Percentiles rank a stretch among this genome's conserved stretches.
Evolutionary conservation across 2,888 invertebrate genomes (phyloP).

Genomic region (Parnassius glacialis): DNA sequence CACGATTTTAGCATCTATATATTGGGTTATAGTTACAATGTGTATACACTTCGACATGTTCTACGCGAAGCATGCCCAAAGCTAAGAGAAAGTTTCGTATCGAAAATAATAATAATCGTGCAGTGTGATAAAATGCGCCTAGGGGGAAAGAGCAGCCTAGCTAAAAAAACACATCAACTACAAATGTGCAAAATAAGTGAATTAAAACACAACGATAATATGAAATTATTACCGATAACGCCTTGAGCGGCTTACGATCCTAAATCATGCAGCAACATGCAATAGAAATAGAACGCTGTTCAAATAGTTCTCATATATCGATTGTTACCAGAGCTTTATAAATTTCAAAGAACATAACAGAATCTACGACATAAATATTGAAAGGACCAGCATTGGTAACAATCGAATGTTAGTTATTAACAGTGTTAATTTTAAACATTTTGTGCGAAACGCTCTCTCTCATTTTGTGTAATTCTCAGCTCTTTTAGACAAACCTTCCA

Average conservation of each 20-base stretch:
- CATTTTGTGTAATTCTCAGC: constrained; percentile 66
- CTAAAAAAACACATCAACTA: constrained; percentile 78
- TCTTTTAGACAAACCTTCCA: constrained; percentile 83
- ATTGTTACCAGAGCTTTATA: constrained; percentile 59
- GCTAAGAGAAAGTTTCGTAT: constrained; percentile 72
- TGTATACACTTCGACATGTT: constrained; percentile 52
- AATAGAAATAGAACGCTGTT: constrained; percentile 67
- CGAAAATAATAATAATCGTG: constrained; percentile 78
- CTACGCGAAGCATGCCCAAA: constrained; percentile 79
- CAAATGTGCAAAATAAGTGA: constrained; percentile 80
- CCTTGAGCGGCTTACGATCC: constrained; percentile 76
- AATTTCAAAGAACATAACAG: constrained; percentile 28
- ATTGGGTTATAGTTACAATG: constrained; percentile 33
- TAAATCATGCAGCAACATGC: constrained; percentile 80
- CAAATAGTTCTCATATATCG: constrained; percentile 47
- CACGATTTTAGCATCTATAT: constrained; percentile 27
- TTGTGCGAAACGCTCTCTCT: constrained; percentile 69
- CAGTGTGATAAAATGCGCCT: constrained; percentile 78
- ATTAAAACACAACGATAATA: constrained; percentile 64
- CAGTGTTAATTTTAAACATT: constrained; percentile 53
- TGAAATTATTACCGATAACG: constrained; percentile 74
- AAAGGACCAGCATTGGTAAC: constrained; percentile 54
- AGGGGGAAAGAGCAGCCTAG: constrained; percentile 78
- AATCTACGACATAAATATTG: constrained; percentile 24
- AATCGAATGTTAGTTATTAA: constrained; percentile 50